A percentile compares a stretch with the other conserved stretches of the same genome.
Conservation (phyloP, 2,113 vertebrate species). For the Casuarius casuarius region DNA sequence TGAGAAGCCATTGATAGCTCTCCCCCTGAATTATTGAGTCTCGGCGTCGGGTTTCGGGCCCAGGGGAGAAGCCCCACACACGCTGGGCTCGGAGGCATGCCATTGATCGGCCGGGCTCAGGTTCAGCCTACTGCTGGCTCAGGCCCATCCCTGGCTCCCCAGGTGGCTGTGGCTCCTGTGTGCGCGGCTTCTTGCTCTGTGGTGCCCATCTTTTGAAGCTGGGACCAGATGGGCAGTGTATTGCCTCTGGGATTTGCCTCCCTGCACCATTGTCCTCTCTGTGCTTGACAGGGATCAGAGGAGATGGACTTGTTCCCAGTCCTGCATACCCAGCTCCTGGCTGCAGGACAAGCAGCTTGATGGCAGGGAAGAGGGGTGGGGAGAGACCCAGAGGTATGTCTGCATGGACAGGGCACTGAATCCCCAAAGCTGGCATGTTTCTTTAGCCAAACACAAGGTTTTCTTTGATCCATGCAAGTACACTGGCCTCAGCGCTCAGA, state of each 20-base stretch:
- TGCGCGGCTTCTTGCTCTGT: background rate
- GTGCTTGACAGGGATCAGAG: background rate
- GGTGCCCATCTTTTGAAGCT: background rate
- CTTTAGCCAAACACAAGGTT: background rate
- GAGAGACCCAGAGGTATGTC: background rate
- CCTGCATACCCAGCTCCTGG: background rate
- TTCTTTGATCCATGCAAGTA: background rate
- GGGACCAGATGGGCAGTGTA: rapidly evolving
- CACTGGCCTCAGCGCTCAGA: background rate
- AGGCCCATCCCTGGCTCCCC: background rate
- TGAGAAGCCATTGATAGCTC: constrained; percentile 86
- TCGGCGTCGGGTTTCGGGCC: constrained; percentile 79
- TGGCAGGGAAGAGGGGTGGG: background rate
- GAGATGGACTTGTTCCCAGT: background rate
- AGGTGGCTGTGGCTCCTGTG: background rate
- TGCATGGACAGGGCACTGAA: too few species aligned
- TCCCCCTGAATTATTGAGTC: constrained; percentile 85
- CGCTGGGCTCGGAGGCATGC: background rate
- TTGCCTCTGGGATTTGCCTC: background rate
- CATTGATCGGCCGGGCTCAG: constrained; percentile 84
- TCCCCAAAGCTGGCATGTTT: too few species aligned
- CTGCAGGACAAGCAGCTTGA: background rate
- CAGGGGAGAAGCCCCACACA: constrained; percentile 52
- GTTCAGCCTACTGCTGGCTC: constrained; percentile 70
- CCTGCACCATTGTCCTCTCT: rapidly evolving